A percentile compares a stretch with the other conserved stretches of the same genome.
phyloP scores from a whole-genome alignment of 2,888 invertebrate species.

The Apantesis nais region DNA sequence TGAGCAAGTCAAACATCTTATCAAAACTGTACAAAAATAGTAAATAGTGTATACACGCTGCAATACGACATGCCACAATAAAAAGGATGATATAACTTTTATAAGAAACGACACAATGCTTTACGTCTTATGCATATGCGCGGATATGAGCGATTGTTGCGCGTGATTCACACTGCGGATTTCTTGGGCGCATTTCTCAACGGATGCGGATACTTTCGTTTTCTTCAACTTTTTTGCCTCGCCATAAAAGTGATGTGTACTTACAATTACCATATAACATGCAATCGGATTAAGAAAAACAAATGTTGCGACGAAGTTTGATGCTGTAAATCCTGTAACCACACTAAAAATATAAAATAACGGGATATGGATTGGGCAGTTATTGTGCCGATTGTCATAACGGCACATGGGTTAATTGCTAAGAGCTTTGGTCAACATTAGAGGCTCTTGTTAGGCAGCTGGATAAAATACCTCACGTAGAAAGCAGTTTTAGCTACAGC shows the following conservation, averaged over 20 bases:
- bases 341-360: not conserved
- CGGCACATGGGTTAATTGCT: not conserved
- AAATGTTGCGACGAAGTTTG: not conserved
- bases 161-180: conserved; percentile 50
- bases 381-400: not conserved
- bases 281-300: not conserved
- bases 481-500: too few species aligned
- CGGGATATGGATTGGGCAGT: not conserved
- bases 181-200: conserved; percentile 45
- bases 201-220: conserved; percentile 54
- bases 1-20: not conserved
- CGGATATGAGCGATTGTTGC: conserved; percentile 54
- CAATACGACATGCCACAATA: conserved; percentile 20
- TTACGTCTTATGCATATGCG: conserved; percentile 34
- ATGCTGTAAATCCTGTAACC: not conserved
- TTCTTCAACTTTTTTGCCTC: conserved; percentile 27
- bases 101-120: conserved; percentile 46
- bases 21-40: not conserved
- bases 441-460: too few species aligned
- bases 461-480: too few species aligned
- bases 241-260: not conserved
- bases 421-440: too few species aligned
- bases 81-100: conserved; percentile 38
- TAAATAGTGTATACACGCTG: not conserved
- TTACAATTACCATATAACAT: not conserved